phyloP scores from a whole-genome alignment of 2,888 invertebrate species.

The Lissonota sp. region DNA sequence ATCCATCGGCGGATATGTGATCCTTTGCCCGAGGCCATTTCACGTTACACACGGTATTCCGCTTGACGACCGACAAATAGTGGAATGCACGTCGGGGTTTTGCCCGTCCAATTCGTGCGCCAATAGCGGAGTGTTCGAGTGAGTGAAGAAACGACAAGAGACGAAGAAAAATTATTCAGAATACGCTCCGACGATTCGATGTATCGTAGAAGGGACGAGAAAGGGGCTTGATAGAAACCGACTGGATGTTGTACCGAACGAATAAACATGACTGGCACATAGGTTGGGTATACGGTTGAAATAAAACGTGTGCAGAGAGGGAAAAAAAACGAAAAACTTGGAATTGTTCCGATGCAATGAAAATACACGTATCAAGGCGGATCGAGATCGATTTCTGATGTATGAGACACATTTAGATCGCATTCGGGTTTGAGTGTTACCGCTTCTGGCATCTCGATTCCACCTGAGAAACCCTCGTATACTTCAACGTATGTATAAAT shows the following conservation, averaged over 20 bases:
- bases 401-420: slow-evolving; percentile 54
- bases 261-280: slow-evolving; percentile 10
- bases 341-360: slow-evolving; percentile 55
- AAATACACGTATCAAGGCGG: slow-evolving; percentile 41
- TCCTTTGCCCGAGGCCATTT: neutral
- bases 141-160: neutral
- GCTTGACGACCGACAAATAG: slow-evolving; percentile 19
- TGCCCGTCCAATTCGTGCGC: neutral
- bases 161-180: slow-evolving; percentile 5
- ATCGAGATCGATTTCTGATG: slow-evolving; percentile 55
- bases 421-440: slow-evolving; percentile 52
- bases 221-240: slow-evolving; percentile 10
- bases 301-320: neutral
- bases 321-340: slow-evolving; percentile 48
- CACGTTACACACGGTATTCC: slow-evolving; percentile 12
- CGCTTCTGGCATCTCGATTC: slow-evolving; percentile 32
- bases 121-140: neutral
- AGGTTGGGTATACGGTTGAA: neutral
- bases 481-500: slow-evolving; percentile 20
- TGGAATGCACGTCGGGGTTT: slow-evolving; percentile 5
- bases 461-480: neutral
- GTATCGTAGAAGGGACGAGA: neutral
- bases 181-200: slow-evolving; percentile 6
- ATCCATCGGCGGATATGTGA: neutral
- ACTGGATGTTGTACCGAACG: slow-evolving; percentile 7